A percentile compares a stretch with the other conserved stretches of the same genome.
Conservation (phyloP, 2,113 vertebrate genomes). For the Sardina pilchardus region DNA sequence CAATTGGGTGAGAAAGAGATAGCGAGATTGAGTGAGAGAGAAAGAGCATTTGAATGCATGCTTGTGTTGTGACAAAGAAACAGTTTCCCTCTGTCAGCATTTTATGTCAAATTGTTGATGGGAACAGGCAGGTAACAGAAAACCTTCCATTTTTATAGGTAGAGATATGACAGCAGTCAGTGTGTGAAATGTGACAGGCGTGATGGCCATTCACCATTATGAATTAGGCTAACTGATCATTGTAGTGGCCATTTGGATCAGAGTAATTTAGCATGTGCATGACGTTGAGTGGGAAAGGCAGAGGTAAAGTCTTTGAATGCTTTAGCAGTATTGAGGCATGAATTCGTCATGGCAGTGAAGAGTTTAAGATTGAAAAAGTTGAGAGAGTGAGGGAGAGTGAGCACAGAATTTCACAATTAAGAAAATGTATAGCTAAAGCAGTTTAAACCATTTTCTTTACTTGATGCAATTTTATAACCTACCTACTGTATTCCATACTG, state of each 20-base stretch:
- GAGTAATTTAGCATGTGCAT: not conserved
- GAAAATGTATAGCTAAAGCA: not conserved
- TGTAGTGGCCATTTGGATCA: not conserved
- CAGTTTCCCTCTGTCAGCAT: conserved; percentile 45
- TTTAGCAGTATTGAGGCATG: not conserved
- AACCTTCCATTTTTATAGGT: not conserved
- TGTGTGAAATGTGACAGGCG: not conserved
- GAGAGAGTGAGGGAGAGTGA: not conserved
- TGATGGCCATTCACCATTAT: not conserved
- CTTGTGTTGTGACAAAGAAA: conserved; percentile 37
- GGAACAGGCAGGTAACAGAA: not conserved
- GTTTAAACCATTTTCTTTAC: not conserved
- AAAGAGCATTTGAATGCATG: conserved; percentile 33
- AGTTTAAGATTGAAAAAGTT: not conserved
- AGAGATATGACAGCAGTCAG: not conserved
- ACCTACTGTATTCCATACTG: not conserved
- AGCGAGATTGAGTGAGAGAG: conserved; percentile 38
- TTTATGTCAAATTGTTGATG: conserved; percentile 34
- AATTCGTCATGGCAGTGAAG: not conserved
- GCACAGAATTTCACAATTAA: not conserved
- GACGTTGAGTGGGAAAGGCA: not conserved
- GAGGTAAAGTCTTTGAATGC: not conserved
- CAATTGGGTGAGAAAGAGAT: conserved; percentile 28
- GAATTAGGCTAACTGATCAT: too few species aligned
- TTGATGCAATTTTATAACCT: not conserved